phyloP scores from a whole-genome alignment of 2,888 invertebrate genomes.

The Mythimna pallens region DNA sequence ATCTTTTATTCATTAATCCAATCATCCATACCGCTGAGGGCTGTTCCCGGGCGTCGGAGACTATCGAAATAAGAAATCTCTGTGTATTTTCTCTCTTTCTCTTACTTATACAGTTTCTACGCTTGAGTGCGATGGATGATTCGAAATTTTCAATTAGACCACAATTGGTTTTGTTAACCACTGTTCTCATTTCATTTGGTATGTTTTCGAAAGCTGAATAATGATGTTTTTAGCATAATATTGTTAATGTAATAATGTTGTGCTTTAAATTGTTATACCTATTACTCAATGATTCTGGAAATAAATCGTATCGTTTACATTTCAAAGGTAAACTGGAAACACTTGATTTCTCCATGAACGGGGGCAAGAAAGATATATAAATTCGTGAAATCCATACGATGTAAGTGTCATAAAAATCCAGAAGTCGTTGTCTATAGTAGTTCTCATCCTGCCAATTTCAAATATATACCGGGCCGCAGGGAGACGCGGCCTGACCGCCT shows the following conservation, averaged over 20 bases:
- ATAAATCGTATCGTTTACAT: slow-evolving; percentile 16
- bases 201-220: slow-evolving; percentile 61
- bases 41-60: slow-evolving; percentile 85
- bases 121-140: slow-evolving; percentile 65
- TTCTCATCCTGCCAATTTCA: slow-evolving; percentile 39
- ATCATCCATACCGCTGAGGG: slow-evolving; percentile 85
- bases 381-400: slow-evolving; percentile 21
- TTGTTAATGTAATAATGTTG: slow-evolving; percentile 42
- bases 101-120: slow-evolving; percentile 53
- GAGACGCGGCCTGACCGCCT: slow-evolving; percentile 55
- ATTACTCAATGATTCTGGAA: slow-evolving; percentile 18
- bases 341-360: slow-evolving; percentile 1
- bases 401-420: slow-evolving; percentile 13
- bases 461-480: slow-evolving; percentile 50
- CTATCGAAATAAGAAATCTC: slow-evolving; percentile 79
- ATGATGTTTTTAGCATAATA: slow-evolving; percentile 52
- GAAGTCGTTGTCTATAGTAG: slow-evolving; percentile 26
- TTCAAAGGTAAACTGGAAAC: slow-evolving; percentile 6
- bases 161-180: slow-evolving; percentile 87
- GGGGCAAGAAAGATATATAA: slow-evolving; percentile 3
- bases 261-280: slow-evolving; percentile 20
- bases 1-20: slow-evolving; percentile 89
- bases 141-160: slow-evolving; percentile 75
- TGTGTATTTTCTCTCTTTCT: slow-evolving; percentile 64
- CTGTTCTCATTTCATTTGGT: slow-evolving; percentile 72